These are phyloP conservation scores for Centruroides sculpturatus DNA, from an alignment of 1,140 invertebrate species.

Conservation along the genomic window DNA sequence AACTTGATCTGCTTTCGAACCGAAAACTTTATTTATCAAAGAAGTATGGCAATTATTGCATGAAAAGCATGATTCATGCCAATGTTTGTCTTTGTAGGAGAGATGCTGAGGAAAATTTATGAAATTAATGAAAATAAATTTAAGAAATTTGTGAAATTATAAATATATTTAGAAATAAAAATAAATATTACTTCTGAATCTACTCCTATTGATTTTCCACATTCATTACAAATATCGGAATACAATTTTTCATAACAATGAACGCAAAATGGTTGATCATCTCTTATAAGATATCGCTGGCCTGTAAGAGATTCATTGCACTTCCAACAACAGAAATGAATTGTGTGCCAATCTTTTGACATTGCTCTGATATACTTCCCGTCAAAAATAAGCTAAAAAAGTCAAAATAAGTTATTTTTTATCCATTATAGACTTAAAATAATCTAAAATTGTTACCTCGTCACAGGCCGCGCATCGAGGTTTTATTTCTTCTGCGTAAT, in stretches of 20 bases:
- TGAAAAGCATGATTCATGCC: constrained; percentile 98
- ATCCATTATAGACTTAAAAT: too few species aligned
- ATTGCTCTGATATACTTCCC: constrained; percentile 99
- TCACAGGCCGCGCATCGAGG: constrained; percentile 84
- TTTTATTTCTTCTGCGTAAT: constrained; percentile 87
- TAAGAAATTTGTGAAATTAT: too few species aligned
- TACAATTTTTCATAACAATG: constrained; percentile 98
- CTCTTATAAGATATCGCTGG: constrained; percentile 82
- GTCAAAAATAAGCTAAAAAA: constrained; percentile 91
- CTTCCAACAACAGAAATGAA: constrained; percentile 96
- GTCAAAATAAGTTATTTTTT: background rate
- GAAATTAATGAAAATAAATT: too few species aligned
- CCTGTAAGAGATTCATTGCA: constrained; percentile 95
- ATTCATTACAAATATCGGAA: constrained; percentile 96
- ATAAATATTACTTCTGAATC: constrained; percentile 80
- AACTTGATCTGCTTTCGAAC: constrained; percentile 87
- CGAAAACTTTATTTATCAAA: constrained; percentile 94
- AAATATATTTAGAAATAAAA: too few species aligned
- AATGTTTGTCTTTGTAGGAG: constrained; percentile 99
- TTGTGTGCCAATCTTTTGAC: constrained; percentile 98
- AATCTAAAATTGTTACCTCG: constrained; percentile 46
- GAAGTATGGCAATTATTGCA: constrained; percentile 95
- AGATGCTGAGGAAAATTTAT: constrained; percentile 57
- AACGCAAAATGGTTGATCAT: constrained; percentile 98
- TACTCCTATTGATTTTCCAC: constrained; percentile 94